A percentile compares a stretch with the other conserved stretches of the same genome.
Conservation (phyloP, 2,888 invertebrate species). For the Malachius bipustulatus region DNA sequence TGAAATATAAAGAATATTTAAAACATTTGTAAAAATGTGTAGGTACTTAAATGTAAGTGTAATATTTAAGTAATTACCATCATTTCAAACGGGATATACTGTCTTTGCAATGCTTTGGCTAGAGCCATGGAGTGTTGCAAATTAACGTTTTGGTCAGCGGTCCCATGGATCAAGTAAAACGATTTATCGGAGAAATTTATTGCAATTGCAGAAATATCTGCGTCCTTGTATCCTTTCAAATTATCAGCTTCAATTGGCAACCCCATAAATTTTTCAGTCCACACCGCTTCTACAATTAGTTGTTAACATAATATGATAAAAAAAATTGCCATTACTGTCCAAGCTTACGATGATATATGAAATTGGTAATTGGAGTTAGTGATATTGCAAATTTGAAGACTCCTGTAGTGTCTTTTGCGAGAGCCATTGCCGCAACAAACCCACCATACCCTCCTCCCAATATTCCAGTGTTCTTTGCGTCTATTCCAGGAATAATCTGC, state of each 20-base stretch:
- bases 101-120: conserved; percentile 58
- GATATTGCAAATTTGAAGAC: conserved; percentile 77
- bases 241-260: conserved; percentile 60
- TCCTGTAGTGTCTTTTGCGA: conserved; percentile 55
- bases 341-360: conserved; percentile 78
- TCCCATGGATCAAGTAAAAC: conserved; percentile 78
- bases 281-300: conserved; percentile 90
- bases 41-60: no score
- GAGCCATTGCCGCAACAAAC: conserved; percentile 66
- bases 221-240: no score
- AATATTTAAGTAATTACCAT: no score
- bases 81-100: no score
- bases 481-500: conserved; percentile 49
- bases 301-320: no score
- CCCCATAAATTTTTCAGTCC: no score
- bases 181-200: conserved; percentile 51
- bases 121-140: conserved; percentile 69
- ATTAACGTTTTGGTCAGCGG: conserved; percentile 86
- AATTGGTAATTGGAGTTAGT: conserved; percentile 87
- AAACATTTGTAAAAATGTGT: no score
- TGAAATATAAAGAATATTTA: no score
- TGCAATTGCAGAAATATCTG: no score
- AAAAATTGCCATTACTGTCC: no score
- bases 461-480: conserved; percentile 56
- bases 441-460: conserved; percentile 97